Evolutionary conservation across 2,888 invertebrate genomes (phyloP).

Genomic region (Athalia rosae): DNA sequence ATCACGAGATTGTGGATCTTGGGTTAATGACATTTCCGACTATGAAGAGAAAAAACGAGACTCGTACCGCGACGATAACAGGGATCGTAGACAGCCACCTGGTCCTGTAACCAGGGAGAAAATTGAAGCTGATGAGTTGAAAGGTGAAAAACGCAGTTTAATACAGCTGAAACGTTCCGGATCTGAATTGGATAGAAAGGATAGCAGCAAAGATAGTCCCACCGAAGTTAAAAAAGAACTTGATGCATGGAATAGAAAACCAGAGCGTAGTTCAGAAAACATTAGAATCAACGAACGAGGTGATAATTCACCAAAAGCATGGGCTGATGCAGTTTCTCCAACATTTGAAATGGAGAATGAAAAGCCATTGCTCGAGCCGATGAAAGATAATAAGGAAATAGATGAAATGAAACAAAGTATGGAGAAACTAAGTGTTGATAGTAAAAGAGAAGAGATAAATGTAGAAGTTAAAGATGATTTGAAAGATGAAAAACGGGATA

Average conservation of each 20-base stretch:
- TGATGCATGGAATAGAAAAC: constrained; percentile 75
- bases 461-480: constrained; percentile 68
- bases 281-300: constrained; percentile 50
- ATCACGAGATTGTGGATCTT: constrained; percentile 64
- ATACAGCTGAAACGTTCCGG: constrained; percentile 75
- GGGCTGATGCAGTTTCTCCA: constrained; percentile 73
- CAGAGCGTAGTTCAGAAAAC: constrained; percentile 75
- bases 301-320: constrained; percentile 70
- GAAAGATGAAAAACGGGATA: constrained; percentile 72
- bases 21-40: constrained; percentile 69
- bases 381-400: constrained; percentile 70
- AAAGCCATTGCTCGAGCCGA: constrained; percentile 74
- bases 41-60: constrained; percentile 71
- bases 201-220: constrained; percentile 70
- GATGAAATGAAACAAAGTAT: constrained; percentile 65
- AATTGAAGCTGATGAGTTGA: constrained; percentile 77
- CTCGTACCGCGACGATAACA: constrained; percentile 66
- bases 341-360: constrained; percentile 71
- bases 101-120: constrained; percentile 79
- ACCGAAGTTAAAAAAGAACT: constrained; percentile 76
- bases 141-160: constrained; percentile 74
- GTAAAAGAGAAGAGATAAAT: constrained; percentile 73
- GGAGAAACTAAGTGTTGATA: constrained; percentile 65
- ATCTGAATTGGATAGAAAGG: constrained; percentile 66
- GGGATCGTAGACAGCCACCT: constrained; percentile 74